Conservation (phyloP, 2,113 vertebrate species). For the Protomyctophum bolini region DNA sequence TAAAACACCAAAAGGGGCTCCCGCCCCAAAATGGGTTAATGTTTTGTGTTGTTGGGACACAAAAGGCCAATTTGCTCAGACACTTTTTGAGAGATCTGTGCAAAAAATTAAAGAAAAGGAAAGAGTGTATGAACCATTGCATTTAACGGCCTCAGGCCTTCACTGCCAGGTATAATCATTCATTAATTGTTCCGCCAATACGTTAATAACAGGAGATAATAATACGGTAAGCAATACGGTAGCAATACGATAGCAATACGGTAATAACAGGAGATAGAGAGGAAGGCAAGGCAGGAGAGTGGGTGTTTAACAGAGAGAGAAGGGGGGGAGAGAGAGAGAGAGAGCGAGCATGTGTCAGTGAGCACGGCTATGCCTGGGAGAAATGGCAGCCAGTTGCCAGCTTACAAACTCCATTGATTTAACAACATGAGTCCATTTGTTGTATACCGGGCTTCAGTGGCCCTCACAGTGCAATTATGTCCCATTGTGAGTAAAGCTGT, state of each 20-base stretch:
- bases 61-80: too few relatives aligned
- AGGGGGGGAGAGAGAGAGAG: constrained; percentile 3
- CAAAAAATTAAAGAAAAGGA: too few relatives aligned
- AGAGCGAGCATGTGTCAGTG: not conserved
- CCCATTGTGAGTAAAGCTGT: constrained; percentile 48
- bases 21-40: too few relatives aligned
- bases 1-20: too few relatives aligned
- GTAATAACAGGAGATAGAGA: not conserved
- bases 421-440: constrained; percentile 45
- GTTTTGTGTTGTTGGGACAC: too few relatives aligned
- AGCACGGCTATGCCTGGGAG: not conserved
- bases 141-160: too few relatives aligned
- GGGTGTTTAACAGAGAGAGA: not conserved
- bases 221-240: not conserved
- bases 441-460: constrained; percentile 24
- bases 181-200: too few relatives aligned
- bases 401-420: constrained; percentile 47
- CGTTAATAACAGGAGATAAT: not conserved
- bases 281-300: not conserved
- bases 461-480: constrained; percentile 33
- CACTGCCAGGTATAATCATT: too few relatives aligned
- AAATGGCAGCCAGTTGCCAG: constrained; percentile 27
- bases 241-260: too few relatives aligned
- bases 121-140: too few relatives aligned
- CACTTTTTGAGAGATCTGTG: too few relatives aligned